Base-by-base conservation (phyloP, 1,140 invertebrate genomes). In the Aphaenogaster floridana region DNA sequence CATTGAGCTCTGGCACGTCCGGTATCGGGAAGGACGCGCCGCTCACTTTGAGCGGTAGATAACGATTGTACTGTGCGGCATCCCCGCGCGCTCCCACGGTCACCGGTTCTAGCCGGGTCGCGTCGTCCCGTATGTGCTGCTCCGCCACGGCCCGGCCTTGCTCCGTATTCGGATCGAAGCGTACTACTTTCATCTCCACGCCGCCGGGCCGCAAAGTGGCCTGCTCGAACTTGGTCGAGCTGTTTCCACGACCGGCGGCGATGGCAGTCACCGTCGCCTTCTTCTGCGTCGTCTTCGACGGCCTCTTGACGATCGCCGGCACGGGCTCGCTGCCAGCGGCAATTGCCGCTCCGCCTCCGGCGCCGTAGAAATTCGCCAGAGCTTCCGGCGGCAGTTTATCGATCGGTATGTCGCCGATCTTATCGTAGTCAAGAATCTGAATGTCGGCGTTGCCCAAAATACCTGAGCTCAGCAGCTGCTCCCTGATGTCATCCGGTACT, bases 381-480 rank as follows among this genome's bases (percentile, higher is more conserved):
- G 98, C 98, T 93, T 98, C 98, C 13, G 98, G 97, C n/a, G 98
- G 97, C 69, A 98, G 94, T 86, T 97, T 98, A 88, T 98, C 98
- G 64, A 98, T 96, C 9, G 97, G 97, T 81, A 98, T 98, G 91
- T 98, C 98, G n/a, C 98, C 98, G 50, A 98, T 97, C 96, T 98
- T 98, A 92, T 98, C 98, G 88, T 98, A 98, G 94, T 98, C 97
- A 50, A 98, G 95, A 39, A 98, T 97, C 87, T 98, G 98, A 78
- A 98, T 98, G 91, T 98, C 97, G 39, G 98, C 98, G 92, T 98
- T 98, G 87, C 97, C 97, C 59, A 98, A 95, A 87, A 98, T 98
- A 57, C 98, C 98, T 0, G 98, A 98, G 61, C 97, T 97, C n/a
- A 98, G 92, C 0, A 98, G 95, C 92, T 98, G 98, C 93, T 98